Percentiles rank a stretch among this genome's conserved stretches.
Evolutionary conservation across 2,888 invertebrate genomes (phyloP).

Genomic region (Erannis defoliaria): DNA sequence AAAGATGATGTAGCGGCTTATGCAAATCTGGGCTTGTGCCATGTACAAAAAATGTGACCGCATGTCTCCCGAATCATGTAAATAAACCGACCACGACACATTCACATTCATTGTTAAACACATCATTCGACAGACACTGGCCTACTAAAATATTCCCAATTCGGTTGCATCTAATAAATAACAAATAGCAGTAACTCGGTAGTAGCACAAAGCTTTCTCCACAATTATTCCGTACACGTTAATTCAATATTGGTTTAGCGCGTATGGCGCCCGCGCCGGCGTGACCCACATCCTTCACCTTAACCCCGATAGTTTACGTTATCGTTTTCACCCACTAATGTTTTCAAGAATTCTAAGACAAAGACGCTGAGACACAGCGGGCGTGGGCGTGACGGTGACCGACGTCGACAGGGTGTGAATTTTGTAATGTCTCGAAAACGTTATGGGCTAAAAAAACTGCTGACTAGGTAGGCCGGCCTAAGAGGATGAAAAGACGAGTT

Average conservation of each 20-base stretch:
- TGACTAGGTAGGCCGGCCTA: too few species aligned
- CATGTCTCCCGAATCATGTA: too few species aligned
- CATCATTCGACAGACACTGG: constrained; percentile 5
- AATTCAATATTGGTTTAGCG: constrained; percentile 83
- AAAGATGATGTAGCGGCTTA: too few species aligned
- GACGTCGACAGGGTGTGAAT: neutral
- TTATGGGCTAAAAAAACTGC: too few species aligned
- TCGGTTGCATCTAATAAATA: constrained; percentile 41
- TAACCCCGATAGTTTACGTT: constrained; percentile 54
- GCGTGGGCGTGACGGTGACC: neutral
- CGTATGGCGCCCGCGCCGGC: constrained; percentile 58
- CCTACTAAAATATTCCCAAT: constrained; percentile 22
- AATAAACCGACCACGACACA: too few species aligned
- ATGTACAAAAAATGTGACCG: too few species aligned
- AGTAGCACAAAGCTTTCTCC: constrained; percentile 70
- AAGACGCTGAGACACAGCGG: neutral
- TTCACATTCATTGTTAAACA: constrained; percentile 8
- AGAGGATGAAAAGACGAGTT: too few species aligned
- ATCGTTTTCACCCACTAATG: constrained; percentile 49
- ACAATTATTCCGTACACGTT: constrained; percentile 80
- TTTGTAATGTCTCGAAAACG: neutral
- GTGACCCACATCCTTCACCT: constrained; percentile 74
- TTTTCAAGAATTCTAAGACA: constrained; percentile 34
- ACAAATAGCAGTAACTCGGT: constrained; percentile 42
- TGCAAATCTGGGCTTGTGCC: too few species aligned